Percentiles rank a stretch among this genome's conserved stretches.
Conservation (phyloP, 2,113 vertebrate genomes). For the Pelusios castaneus region DNA sequence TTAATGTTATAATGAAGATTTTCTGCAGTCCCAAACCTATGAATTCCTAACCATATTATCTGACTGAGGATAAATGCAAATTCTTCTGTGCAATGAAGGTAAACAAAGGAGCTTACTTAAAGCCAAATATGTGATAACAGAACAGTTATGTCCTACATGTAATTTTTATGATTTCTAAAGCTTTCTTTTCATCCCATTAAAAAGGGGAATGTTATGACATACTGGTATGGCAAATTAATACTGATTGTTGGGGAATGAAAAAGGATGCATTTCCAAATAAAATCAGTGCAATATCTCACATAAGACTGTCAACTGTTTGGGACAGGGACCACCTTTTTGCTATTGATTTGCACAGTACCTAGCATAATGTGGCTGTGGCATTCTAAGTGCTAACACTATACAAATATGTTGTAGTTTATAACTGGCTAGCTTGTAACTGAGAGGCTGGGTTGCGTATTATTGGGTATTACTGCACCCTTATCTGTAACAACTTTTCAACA, state of each 20-base stretch:
- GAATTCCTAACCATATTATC: neutral
- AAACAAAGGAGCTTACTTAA: neutral
- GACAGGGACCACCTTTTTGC: neutral
- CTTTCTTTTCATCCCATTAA: neutral
- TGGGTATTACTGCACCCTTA: neutral
- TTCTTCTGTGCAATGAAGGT: neutral
- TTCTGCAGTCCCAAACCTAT: neutral
- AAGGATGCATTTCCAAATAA: neutral
- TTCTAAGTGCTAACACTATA: rapidly evolving
- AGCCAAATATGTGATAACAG: neutral
- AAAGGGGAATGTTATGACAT: neutral
- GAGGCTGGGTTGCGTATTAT: too few relatives aligned
- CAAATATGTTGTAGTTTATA: neutral
- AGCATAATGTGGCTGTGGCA: rapidly evolving
- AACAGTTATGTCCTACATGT: neutral
- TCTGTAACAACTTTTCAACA: neutral
- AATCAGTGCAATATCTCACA: neutral
- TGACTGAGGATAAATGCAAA: neutral
- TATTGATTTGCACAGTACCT: neutral
- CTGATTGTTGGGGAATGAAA: neutral
- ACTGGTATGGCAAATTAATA: neutral
- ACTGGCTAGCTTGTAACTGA: too few relatives aligned
- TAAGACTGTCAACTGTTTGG: neutral
- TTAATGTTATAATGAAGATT: rapidly evolving
- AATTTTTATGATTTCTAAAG: neutral